These are phyloP conservation scores for Procavia capensis DNA, from an alignment of 2,113 vertebrate genomes.

Conservation along the genomic window DNA sequence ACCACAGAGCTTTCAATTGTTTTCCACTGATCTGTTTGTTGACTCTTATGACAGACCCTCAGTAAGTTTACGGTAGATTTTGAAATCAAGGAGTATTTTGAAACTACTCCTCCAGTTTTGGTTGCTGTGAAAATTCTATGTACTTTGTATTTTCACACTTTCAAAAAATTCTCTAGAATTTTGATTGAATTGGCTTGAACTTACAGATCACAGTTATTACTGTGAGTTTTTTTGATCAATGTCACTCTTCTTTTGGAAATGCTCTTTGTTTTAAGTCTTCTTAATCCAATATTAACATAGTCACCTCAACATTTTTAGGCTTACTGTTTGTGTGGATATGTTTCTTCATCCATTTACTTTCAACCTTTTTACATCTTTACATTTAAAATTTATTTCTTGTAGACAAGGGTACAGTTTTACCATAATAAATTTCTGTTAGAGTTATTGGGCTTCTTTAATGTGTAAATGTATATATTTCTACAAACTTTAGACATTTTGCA, in stretches of 20 bases:
- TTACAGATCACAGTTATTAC: too few species aligned
- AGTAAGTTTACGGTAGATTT: neutral
- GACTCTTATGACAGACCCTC: neutral
- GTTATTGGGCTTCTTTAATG: conserved; percentile 1
- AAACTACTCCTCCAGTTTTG: neutral
- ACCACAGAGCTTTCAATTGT: neutral
- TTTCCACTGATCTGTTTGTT: neutral
- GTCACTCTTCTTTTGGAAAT: neutral
- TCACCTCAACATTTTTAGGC: neutral
- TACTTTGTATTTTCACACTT: neutral
- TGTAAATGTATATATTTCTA: neutral
- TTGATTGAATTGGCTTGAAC: neutral
- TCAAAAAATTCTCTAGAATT: neutral
- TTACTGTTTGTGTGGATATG: neutral
- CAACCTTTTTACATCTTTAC: neutral
- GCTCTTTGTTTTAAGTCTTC: neutral
- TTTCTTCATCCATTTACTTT: conserved; percentile 8
- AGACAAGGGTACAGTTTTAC: neutral
- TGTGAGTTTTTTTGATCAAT: too few species aligned
- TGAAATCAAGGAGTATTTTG: neutral
- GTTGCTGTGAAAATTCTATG: neutral
- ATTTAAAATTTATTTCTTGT: neutral
- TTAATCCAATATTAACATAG: neutral
- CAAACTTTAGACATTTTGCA: neutral
- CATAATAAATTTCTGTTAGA: neutral